These are phyloP conservation scores for Otus scops DNA, from an alignment of 2,797 vertebrate species.

Conservation along the genomic window DNA sequence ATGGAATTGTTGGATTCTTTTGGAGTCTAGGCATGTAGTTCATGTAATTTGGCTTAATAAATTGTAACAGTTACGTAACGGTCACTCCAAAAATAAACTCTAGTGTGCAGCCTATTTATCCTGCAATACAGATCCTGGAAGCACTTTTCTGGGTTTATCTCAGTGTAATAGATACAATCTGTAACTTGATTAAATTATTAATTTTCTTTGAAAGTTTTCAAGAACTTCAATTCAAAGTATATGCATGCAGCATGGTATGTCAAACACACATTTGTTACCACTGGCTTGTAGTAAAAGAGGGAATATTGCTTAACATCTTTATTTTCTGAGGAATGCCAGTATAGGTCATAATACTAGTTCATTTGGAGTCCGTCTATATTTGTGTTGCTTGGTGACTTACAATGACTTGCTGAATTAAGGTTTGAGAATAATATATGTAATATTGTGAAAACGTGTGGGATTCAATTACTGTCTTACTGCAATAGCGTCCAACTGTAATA, in stretches of 20 bases:
- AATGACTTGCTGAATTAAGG: background rate
- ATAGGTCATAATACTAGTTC: background rate
- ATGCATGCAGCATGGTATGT: background rate
- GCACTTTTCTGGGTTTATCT: background rate
- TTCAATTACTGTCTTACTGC: background rate
- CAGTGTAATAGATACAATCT: background rate
- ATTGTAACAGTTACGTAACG: background rate
- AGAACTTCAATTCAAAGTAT: background rate
- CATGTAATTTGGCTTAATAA: background rate
- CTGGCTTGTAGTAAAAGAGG: background rate
- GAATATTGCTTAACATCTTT: background rate
- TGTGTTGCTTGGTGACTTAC: background rate
- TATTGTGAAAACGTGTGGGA: background rate
- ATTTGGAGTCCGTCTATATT: background rate
- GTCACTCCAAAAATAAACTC: background rate
- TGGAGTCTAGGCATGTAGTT: background rate
- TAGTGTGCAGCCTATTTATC: background rate
- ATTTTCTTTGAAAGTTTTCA: background rate
- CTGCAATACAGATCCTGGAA: background rate
- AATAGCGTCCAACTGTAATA: background rate
- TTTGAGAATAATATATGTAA: background rate
- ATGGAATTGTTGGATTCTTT: background rate
- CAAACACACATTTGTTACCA: background rate
- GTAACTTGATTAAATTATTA: background rate
- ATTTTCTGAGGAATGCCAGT: background rate